Conservation (phyloP, 2,797 vertebrate genomes). For the Premnoplex brunnescens region DNA sequence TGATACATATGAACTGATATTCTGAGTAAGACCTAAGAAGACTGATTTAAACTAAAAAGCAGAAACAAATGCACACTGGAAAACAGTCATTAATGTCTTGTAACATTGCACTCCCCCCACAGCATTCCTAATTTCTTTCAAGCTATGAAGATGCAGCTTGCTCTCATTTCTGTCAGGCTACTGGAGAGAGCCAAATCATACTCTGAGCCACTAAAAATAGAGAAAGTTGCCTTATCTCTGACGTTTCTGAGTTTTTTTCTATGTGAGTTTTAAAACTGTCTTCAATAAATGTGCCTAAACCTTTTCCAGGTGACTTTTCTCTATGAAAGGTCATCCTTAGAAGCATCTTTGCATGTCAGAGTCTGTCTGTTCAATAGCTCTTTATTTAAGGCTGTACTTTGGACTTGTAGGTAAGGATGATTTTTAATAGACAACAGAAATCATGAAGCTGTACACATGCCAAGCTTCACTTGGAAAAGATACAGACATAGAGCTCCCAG, state of each 20-base stretch:
- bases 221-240: not conserved
- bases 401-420: not conserved
- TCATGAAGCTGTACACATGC: not conserved
- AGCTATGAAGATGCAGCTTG: not conserved
- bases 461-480: not conserved
- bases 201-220: not conserved
- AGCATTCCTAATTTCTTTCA: not conserved
- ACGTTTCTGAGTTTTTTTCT: not conserved
- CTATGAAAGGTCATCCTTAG: not conserved
- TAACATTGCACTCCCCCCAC: not conserved
- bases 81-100: not conserved
- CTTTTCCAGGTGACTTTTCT: not conserved
- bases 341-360: not conserved
- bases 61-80: not conserved
- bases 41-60: not conserved
- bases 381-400: not conserved
- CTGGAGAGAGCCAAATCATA: not conserved
- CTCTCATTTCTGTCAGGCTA: not conserved
- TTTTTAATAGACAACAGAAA: not conserved
- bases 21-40: not conserved
- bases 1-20: not conserved
- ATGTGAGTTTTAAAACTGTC: not conserved
- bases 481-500: not conserved
- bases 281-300: not conserved
- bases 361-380: not conserved